Conservation (phyloP, 2,113 vertebrate genomes). For the Acinonyx jubatus region DNA sequence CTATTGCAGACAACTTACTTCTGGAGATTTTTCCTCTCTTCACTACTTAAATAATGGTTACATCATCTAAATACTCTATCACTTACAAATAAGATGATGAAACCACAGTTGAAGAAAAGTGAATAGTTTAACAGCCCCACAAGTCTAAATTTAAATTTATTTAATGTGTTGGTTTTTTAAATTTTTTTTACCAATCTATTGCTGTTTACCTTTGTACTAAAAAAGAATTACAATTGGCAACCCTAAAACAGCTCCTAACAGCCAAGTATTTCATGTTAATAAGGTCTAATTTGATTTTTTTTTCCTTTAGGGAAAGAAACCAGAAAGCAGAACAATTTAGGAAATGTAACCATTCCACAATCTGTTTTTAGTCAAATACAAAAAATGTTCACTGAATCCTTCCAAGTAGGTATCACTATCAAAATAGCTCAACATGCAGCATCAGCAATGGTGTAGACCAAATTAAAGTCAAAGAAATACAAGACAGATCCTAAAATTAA, state of each 20-base stretch:
- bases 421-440: not conserved
- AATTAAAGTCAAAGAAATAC: not conserved
- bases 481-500: not conserved
- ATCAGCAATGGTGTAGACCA: not conserved
- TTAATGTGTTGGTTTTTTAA: not conserved
- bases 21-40: not conserved
- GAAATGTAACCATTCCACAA: conserved; percentile 32
- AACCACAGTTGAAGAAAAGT: not conserved
- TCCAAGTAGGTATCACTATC: conserved; percentile 21
- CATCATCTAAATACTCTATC: not conserved
- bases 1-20: conserved; percentile 9
- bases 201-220: conserved; percentile 11
- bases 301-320: not conserved
- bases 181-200: not conserved
- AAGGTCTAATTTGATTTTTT: conserved; percentile 33
- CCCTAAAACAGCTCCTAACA: conserved; percentile 29
- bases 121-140: not conserved
- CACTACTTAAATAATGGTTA: not conserved
- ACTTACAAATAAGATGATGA: not conserved
- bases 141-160: conserved; percentile 13
- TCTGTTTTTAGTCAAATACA: conserved; percentile 18
- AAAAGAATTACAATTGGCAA: conserved; percentile 41
- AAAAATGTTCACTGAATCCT: not conserved
- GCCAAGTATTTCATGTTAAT: conserved; percentile 46
- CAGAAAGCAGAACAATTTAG: conserved; percentile 43